These are phyloP conservation scores for Herpailurus yagouaroundi DNA, from an alignment of 2,113 vertebrate species.

Conservation along the genomic window DNA sequence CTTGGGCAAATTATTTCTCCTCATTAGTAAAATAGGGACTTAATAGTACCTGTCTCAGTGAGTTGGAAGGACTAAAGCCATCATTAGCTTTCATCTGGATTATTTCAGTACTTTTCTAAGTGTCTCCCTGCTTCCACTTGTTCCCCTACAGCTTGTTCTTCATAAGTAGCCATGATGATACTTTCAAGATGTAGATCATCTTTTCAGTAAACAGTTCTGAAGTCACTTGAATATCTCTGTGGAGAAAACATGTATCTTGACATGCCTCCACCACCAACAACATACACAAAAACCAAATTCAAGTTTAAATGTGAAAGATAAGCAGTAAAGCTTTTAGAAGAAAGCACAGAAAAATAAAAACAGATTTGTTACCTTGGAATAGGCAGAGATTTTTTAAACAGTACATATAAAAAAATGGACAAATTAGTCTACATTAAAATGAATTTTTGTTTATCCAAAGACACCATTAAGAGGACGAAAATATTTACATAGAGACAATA, in stretches of 20 bases:
- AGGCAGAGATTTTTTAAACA: conserved; percentile 20
- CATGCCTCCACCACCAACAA: neutral
- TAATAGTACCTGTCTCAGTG: neutral
- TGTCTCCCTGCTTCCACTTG: neutral
- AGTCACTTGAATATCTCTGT: neutral
- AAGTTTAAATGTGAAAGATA: conserved; percentile 13
- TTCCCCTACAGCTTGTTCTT: neutral
- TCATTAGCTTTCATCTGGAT: neutral
- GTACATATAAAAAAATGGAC: neutral
- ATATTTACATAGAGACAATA: neutral
- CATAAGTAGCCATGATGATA: neutral
- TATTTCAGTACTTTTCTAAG: neutral
- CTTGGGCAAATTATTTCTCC: neutral
- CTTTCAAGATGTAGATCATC: neutral
- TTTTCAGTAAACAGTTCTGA: conserved; percentile 1
- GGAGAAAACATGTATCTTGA: neutral
- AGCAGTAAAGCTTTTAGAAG: neutral
- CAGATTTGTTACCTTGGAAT: neutral
- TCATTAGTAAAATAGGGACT: neutral
- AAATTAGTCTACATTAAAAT: neutral
- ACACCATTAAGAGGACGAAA: neutral
- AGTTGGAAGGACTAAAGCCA: neutral
- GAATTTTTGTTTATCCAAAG: neutral
- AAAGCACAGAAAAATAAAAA: conserved; percentile 5
- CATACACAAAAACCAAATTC: neutral